Evolutionary conservation across 2,113 vertebrate species (phyloP), one percentile per base, ranked within the genome.

Genomic region (Phalacrocorax aristotelis): DNA sequence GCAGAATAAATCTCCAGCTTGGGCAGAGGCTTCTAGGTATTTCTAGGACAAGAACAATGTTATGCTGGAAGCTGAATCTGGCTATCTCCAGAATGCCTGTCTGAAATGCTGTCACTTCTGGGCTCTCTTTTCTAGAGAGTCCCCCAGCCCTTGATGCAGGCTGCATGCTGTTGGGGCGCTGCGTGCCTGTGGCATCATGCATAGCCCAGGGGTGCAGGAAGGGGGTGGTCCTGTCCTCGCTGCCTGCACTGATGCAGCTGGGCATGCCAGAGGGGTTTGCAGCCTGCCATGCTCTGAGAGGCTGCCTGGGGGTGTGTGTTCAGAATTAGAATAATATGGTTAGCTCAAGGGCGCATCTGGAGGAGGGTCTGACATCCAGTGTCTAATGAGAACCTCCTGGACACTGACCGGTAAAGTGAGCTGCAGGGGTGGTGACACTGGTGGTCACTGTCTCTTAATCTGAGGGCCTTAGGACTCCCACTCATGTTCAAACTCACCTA

Each of bases 341-440:
- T 40, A 44, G 54, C 34, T 61, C 30, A 10, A 49, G 58, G 52
- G 25, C 34, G 14, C 6, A 6, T 27, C 25, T n/a, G 46, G 72
- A 61, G 54, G n/a, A 61, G 27, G 38, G 34, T 25, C 65, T 84
- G 74, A 42, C 30, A 49, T 14, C 13, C 54, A 15, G 61, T 29
- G n/a, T 36, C 46, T 79, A 7, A 49, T 2, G 29, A 60, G 65
- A 71, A 52, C 64, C 22, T 71, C 38, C 55, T 32, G n/a, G 65
- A 40, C 30, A 17, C 30, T 20, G 57, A 14, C 32, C 7, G 38
- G 20, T 30, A n/a, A 65, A 27, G 44, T 21, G 46, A 55, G 40
- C 40, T 1, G 0, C 40, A 18, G 54, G n/a, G 22, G 26, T 36
- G 46, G n/a, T 55, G 80, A 18, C 22, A 30, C 23, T 2, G 0